These are phyloP conservation scores for Athalia rosae DNA, from an alignment of 2,888 invertebrate species.

Conservation along the genomic window DNA sequence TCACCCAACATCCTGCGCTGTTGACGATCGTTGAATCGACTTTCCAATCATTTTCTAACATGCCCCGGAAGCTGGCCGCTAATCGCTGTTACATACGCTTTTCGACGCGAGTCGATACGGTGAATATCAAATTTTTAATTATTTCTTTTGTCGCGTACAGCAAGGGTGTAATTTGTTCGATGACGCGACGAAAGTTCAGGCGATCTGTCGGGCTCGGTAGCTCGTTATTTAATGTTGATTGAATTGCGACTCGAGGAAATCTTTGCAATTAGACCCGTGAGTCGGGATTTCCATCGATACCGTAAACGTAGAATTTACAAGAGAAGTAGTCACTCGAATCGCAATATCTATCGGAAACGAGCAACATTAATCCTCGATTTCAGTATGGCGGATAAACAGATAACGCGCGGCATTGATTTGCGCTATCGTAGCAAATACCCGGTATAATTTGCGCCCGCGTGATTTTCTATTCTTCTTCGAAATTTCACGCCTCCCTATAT, in stretches of 20 bases:
- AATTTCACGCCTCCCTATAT: neutral
- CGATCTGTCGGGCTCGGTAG: neutral
- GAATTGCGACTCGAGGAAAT: neutral
- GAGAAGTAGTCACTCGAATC: neutral
- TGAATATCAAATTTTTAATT: slow-evolving; percentile 33
- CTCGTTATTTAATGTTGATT: neutral
- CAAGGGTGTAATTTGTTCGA: neutral
- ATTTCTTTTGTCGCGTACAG: neutral
- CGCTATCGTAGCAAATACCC: slow-evolving; percentile 20
- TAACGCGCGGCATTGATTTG: slow-evolving; percentile 43
- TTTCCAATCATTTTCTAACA: slow-evolving; percentile 13
- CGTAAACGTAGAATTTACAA: neutral
- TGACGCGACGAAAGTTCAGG: neutral
- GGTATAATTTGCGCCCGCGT: neutral
- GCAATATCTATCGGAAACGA: neutral
- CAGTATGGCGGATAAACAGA: slow-evolving; percentile 28
- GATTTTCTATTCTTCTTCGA: neutral
- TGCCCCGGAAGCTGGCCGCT: neutral
- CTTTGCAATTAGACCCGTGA: neutral
- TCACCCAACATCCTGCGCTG: neutral
- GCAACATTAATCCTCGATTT: slow-evolving; percentile 10
- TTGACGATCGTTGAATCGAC: neutral
- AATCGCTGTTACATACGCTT: neutral
- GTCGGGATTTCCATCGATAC: neutral
- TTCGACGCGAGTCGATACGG: slow-evolving; percentile 22